Conservation (phyloP, 2,113 vertebrate species). For the Myotis yumanensis region DNA sequence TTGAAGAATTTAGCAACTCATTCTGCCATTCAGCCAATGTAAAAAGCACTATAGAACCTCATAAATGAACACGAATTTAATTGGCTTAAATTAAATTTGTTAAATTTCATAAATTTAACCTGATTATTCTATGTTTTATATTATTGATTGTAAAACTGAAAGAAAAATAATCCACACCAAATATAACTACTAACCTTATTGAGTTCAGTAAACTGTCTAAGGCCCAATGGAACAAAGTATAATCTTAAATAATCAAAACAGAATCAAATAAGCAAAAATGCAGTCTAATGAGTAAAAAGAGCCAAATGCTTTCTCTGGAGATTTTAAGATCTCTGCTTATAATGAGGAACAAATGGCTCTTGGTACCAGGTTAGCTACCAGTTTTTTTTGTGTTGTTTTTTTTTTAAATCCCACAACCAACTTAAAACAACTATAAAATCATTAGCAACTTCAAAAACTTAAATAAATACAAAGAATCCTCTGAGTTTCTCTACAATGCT, state of each 20-base stretch:
- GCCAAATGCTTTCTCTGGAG: neutral
- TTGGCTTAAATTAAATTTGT: neutral
- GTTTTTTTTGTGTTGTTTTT: neutral
- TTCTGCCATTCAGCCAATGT: neutral
- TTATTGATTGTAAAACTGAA: neutral
- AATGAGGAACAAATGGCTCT: slow-evolving; percentile 37
- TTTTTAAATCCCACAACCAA: neutral
- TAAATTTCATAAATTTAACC: neutral
- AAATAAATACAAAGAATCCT: slow-evolving; percentile 59
- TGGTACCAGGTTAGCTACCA: neutral
- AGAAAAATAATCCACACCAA: slow-evolving; percentile 31
- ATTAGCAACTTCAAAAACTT: slow-evolving; percentile 57
- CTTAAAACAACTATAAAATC: slow-evolving; percentile 56
- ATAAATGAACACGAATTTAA: neutral
- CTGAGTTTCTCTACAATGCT: slow-evolving; percentile 13
- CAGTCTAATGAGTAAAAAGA: neutral
- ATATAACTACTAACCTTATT: neutral
- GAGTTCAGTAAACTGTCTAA: neutral
- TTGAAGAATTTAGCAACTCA: neutral
- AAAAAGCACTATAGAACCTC: neutral
- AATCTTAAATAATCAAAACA: neutral
- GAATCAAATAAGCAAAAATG: neutral
- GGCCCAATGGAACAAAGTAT: neutral
- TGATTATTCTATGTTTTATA: neutral
- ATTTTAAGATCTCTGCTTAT: neutral